Conservation (phyloP, 2,797 vertebrate species). For the Eulemur albifrons region DNA sequence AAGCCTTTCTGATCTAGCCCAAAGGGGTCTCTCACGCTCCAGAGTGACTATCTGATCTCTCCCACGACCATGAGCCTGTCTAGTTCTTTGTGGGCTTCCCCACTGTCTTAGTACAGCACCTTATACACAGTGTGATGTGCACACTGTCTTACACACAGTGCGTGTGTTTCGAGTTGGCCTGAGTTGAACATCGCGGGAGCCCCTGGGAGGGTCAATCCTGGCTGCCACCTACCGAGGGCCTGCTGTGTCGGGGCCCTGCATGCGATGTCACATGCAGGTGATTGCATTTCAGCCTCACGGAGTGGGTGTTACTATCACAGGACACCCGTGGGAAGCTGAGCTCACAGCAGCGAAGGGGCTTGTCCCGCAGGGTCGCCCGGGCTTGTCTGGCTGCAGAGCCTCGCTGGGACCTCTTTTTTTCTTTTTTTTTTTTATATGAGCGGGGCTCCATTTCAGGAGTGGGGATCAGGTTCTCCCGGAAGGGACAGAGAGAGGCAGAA, state of each 20-base stretch:
- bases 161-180: background rate
- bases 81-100: background rate
- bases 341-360: background rate
- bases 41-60: background rate
- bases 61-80: background rate
- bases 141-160: accelerated
- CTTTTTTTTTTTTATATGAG: background rate
- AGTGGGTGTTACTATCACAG: background rate
- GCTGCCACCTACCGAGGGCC: background rate
- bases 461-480: background rate
- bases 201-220: accelerated
- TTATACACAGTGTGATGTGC: accelerated
- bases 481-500: background rate
- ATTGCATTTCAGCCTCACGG: background rate
- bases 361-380: background rate
- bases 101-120: background rate
- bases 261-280: accelerated
- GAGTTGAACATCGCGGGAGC: background rate
- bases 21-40: background rate
- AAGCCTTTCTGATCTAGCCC: background rate
- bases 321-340: background rate
- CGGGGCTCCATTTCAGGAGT: background rate
- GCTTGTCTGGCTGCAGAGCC: background rate
- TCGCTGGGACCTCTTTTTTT: accelerated
- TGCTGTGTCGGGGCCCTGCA: background rate